Evolutionary conservation across 2,797 vertebrate species (phyloP), one percentile per base, ranked within the genome.

Genomic region (Sandelia bainsii): DNA sequence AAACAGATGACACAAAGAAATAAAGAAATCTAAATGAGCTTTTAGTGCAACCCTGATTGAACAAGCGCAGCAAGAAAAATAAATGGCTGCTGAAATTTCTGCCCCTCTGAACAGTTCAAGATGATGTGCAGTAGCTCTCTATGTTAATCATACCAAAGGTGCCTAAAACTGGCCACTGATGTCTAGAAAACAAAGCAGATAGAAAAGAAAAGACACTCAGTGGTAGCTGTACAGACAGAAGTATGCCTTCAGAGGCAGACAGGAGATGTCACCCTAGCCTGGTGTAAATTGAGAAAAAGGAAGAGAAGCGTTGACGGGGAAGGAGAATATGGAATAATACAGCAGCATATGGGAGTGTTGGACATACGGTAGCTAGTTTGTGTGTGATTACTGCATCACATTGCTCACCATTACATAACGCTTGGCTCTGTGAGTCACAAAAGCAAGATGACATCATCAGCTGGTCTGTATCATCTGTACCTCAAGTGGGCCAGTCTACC

Each of bases 351-450:
- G 54, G 78, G 80, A 77, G 69, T 82, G 83, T 75, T 50, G 17
- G 69, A 79, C 76, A 87, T 79, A 80, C 63, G 22, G 64, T 66
- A 79, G 82, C 75, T 72, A 60, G 68, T 78, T 71, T 82, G 68
- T 77, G 70, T 79, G 87, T 53, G 57, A 76, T 74, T 80, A 87
- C 84, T 90, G 88, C 84, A 84, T 92, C 85, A 86, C 77, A 87
- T 87, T 86, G 70, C 81, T 90, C 85, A 82, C 46, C 66, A 86
- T 95, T 94, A 92, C 92, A 93, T 94, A 93, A 93, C 77, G 49
- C 42, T 27, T 53, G 80, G 81, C 60, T 75, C 67, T 51, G 76
- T 87, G 86, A 89, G 85, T 87, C 90, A 87, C 72, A 76, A 77
- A 80, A 86, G 81, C 52, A 72, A 40, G 72, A 79, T 79, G 81